Evolutionary conservation across 2,888 invertebrate genomes (phyloP), one percentile per base, ranked within the genome.

Genomic region (Salpingus planirostris): DNA sequence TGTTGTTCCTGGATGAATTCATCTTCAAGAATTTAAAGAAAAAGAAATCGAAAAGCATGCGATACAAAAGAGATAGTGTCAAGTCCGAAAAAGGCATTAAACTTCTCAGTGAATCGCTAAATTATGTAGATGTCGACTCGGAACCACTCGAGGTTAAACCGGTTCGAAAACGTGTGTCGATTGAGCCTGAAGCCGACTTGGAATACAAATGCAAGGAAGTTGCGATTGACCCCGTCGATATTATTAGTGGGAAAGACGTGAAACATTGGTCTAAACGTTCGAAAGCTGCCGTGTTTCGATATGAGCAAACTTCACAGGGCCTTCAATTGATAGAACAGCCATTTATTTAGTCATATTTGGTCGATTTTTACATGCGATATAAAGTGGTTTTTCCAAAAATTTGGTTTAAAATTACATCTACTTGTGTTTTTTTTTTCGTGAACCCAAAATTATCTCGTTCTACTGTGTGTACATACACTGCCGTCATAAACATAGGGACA

Each of bases 41-140:
- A 18, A 18, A 7, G 8, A 6, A 18, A 18, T 8, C 6, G 6
- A 8, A 18, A 18, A 8, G 8, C 11, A 14, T 27, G 10, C 6
- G 4, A 4, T 1, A 5, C 3, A 13, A 27, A 98, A 97, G 50
- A 23, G 4, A 5, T n/a, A n/a, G n/a, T n/a, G n/a, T n/a, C 5
- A 23, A 23, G 23, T 23, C 4, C 23, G 10, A 23, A 11, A 10
- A 10, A 6, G 11, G 11, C 5, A 10, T 23, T 10, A 23, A 23
- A 11, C 11, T 23, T 6, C 10, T 23, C 23, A 23, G 23, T 5
- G 6, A 23, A 4, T 23, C 23, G 5, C 23, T 7, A 10, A 23
- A 10, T 10, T 23, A 23, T 11, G 11, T 23, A 4, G 10, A 23
- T 8, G 10, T 6, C 11, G 23, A 23, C 5, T 8, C 8, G 11